Conservation (phyloP, 2,888 invertebrate species). For the Liopterus haemorrhoidalis region DNA sequence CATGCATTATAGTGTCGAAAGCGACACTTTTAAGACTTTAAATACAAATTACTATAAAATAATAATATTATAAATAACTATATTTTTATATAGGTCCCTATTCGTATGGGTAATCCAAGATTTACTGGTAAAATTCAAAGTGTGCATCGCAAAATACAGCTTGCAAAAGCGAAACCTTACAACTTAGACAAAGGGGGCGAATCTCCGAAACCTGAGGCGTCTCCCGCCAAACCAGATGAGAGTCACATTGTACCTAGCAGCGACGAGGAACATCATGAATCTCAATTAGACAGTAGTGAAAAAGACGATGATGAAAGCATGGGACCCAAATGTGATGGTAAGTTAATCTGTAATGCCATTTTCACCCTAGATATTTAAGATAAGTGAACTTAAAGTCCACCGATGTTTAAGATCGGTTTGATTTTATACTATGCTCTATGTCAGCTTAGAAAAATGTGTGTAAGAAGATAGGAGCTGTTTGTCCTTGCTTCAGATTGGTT, state of each 20-base stretch:
- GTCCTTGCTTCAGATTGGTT: too few relatives aligned
- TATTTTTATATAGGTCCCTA: conserved; percentile 10
- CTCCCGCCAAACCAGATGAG: conserved; percentile 22
- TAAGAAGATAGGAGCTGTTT: too few relatives aligned
- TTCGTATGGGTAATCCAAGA: conserved; percentile 11
- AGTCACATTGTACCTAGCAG: conserved; percentile 31
- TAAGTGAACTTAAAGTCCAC: too few relatives aligned
- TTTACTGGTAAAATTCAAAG: conserved; percentile 20
- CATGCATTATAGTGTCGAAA: too few relatives aligned
- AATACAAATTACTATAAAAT: too few relatives aligned
- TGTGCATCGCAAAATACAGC: conserved; percentile 19
- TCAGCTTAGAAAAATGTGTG: too few relatives aligned
- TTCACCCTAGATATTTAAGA: too few relatives aligned
- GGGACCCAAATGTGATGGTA: conserved; percentile 7
- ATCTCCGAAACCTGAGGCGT: conserved; percentile 23
- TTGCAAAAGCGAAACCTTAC: conserved; percentile 23
- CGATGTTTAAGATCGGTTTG: too few relatives aligned
- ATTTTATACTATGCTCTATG: too few relatives aligned
- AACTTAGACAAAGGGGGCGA: conserved; percentile 15
- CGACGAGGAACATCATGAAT: conserved; percentile 32
- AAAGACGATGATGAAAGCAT: conserved; percentile 13
- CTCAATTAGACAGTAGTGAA: conserved; percentile 13
- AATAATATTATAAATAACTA: too few relatives aligned
- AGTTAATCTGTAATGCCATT: too few relatives aligned
- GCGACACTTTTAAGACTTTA: too few relatives aligned